Base-by-base conservation (phyloP, 1,140 invertebrate species). In the Onthophagus taurus region DNA sequence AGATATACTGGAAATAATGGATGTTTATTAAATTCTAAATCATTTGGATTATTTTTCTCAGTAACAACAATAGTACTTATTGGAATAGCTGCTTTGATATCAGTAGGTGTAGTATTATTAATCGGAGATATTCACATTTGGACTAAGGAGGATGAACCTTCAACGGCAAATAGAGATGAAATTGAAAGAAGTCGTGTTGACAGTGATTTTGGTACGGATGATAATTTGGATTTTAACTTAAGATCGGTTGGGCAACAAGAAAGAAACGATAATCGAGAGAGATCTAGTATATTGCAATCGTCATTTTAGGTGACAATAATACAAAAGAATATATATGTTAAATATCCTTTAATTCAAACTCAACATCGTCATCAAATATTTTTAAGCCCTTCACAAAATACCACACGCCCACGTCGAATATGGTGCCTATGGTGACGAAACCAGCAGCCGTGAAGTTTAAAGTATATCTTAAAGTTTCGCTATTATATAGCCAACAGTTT, bases 401-500 rank as follows among this genome's bases (percentile, higher is more conserved):
- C 76, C 78, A 81, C 0, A 83, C 77, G 17, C 72, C 75, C 19
- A 71, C 54, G 51, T 82, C 79, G 50, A 80, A 81, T 4, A 80
- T 6, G 6, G 76, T 74, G 2, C 80, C 78, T 45, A 82, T 69
- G 13, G 70, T 59, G 11, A 81, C 72, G 44, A 81, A 80, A 51
- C 66, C 71, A 64, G 64, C 78, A 18, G 81, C 76, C 11, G 76
- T 81, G 34, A 79, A 76, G 59, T 81, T 81, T 18, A 83, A 53
- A 12, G 72, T 67, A 49, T 80, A 78, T 75, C 79, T 70, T 50
- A 83, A 61, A 14, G 68, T 68, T 49, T 73, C 70, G 5, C 77
- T 75, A 59, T 82, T 76, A 51, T 81, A 83, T 1, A 82, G 60
- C 81, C 80, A 83, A 58, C 81, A 83, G 55, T 84, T 83, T 39